Base-by-base conservation (phyloP, 2,113 vertebrate species). In the Pygoscelis antarcticus region DNA sequence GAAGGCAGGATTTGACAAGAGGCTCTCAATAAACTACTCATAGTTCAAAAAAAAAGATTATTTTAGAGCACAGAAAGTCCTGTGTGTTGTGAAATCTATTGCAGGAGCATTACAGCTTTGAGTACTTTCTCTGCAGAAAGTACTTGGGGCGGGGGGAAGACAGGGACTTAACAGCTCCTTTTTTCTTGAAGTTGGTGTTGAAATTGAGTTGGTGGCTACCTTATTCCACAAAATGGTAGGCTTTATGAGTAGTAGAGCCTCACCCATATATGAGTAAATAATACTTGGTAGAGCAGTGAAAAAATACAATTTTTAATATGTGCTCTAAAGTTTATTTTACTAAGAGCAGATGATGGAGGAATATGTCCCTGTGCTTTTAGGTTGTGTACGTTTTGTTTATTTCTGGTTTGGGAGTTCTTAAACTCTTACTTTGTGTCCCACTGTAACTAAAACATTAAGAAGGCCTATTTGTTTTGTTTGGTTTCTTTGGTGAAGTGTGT, bases 401-500 rank as follows among this genome's bases (percentile, higher is more conserved):
- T 71, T 93, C 62, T 88, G 34, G 4, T 83, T 77, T 92, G 42
- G 29, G 32, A 88, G 25, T 83, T 88, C 30, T 90, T 57, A 64
- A 74, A 60, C 52, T 74, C 19, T 75, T 58, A 10, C 22, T 89
- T 68, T 10, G 20, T 82, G 66, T 86, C 58, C 51, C 32, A 13
- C 21, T 89, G 70, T 75, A 94, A 76, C 75, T 62, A 64, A 88
- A 86, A 58, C 55, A 47, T 62, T 20, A 21, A 58, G 38, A 51
- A 84, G n/a, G 42, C 57, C 29, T 58, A 57, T 85, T 87, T 84
- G 70, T 94, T 84, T 92, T 36, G 54, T 94, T 94, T 96, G 75
- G 85, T 93, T 97, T 93, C 93, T 94, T 64, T 88, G 90, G 87
- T 90, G 93, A 96, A 80, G 38, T 76, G 38, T 46, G 66, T 89